Evolutionary conservation across 2,113 vertebrate genomes (phyloP).

Genomic region (Thamnaconus septentrionalis): DNA sequence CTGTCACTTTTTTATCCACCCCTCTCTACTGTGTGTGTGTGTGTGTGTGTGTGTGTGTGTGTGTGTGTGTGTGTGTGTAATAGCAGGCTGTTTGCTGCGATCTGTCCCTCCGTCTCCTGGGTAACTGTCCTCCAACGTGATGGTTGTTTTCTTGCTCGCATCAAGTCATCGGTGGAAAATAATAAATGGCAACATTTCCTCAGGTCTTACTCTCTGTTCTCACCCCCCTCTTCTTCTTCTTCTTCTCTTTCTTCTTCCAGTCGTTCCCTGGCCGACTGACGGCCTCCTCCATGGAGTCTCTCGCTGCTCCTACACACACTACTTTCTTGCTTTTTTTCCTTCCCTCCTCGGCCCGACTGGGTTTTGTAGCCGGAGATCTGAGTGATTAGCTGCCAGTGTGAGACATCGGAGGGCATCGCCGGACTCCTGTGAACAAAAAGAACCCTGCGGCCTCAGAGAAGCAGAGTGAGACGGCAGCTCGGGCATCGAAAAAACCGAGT

Average conservation of each 20-base stretch:
- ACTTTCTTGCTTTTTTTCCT: background rate
- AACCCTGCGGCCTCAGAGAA: constrained; percentile 44
- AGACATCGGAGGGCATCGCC: constrained; percentile 43
- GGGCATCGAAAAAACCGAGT: constrained; percentile 39
- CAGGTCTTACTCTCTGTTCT: too few species aligned
- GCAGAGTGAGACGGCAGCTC: constrained; percentile 40
- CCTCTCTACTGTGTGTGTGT: too few species aligned
- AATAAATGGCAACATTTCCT: too few species aligned
- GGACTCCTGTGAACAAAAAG: constrained; percentile 35
- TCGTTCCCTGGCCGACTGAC: constrained; percentile 1
- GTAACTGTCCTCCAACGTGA: too few species aligned
- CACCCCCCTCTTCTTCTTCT: background rate
- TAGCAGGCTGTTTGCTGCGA: too few species aligned
- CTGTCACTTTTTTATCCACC: too few species aligned
- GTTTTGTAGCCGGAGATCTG: constrained; percentile 42
- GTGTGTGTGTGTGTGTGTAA: too few species aligned
- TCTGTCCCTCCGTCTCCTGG: too few species aligned
- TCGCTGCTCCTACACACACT: background rate
- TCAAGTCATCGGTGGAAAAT: too few species aligned
- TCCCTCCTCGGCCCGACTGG: constrained; percentile 24
- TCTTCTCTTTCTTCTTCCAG: background rate
- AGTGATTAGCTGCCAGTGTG: constrained; percentile 61
- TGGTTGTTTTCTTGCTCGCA: too few species aligned
- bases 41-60: too few species aligned
- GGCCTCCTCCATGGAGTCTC: background rate